A percentile compares a stretch with the other conserved stretches of the same genome.
Conservation (phyloP, 2,113 vertebrate genomes). For the Noturus placidus region DNA sequence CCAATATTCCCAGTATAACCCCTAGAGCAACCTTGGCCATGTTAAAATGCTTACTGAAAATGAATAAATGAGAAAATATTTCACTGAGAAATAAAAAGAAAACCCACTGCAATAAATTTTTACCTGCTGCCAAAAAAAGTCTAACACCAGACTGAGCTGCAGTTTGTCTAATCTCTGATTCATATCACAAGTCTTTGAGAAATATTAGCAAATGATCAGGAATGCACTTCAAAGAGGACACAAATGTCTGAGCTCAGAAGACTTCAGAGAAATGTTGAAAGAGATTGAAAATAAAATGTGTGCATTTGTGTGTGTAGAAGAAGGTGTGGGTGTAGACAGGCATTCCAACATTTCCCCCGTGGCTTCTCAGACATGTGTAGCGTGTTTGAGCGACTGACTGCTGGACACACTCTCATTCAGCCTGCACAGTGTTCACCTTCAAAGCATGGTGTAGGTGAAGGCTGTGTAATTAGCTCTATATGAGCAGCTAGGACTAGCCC, state of each 20-base stretch:
- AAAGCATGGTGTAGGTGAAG: conserved; percentile 39
- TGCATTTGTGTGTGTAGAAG: background rate
- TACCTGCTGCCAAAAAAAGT: background rate
- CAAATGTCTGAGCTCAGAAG: background rate
- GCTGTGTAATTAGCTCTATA: conserved; percentile 34
- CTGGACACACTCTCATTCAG: conserved; percentile 31
- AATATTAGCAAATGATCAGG: conserved; percentile 20
- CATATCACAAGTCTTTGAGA: background rate
- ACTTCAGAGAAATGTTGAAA: conserved; percentile 11
- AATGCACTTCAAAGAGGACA: conserved; percentile 13
- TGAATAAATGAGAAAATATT: background rate
- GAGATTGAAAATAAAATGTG: background rate
- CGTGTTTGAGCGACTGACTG: background rate
- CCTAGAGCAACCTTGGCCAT: background rate
- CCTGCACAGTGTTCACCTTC: background rate
- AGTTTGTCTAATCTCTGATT: conserved; percentile 16
- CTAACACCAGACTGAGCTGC: background rate
- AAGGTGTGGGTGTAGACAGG: background rate
- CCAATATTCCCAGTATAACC: background rate
- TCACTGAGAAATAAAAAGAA: background rate
- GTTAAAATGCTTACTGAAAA: background rate
- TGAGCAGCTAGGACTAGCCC: background rate
- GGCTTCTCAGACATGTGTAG: conserved; percentile 2
- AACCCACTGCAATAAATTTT: background rate
- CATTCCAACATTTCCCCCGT: conserved; percentile 14